Evolutionary conservation across 2,113 vertebrate genomes (phyloP), one percentile per base, ranked within the genome.

Genomic region (Lepisosteus oculatus): DNA sequence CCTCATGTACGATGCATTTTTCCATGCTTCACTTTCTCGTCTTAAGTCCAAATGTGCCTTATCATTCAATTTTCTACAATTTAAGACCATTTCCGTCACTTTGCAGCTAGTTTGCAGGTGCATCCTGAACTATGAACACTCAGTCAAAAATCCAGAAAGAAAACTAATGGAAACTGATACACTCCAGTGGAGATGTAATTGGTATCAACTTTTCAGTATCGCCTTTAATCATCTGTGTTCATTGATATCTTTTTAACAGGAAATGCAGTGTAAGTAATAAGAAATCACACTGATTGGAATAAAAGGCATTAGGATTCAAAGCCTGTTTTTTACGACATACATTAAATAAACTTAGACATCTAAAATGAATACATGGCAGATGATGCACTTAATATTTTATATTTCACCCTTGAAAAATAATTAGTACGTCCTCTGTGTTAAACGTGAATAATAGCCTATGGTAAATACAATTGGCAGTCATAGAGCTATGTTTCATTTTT

Each of bases 11-110:
- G 64, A 45, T 15, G 43, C 44, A 44, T 72, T 68, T 73, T 66
- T 63, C 42, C 45, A 62, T 43, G 57, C 72, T 72, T 65, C 63
- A 76, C 41, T 72, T 74, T 70, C 12, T 56, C 14, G 6, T 0
- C 15, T 72, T 76, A 61, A 55, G 61, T 70, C 80, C 66, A 76
- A 79, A 77, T 81, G 65, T 54, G 72, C 70, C 72, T 79, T 77
- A 76, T 83, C 79, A 74, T 76, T 85, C 67, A 77, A 78, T 85
- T 80, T 78, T 80, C 55, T 59, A 72, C 74, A 43, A 75, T 81
- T 84, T 77, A 43, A 57, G 67, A 57, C 67, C 67, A 72, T 74
- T 73, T 57, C 71, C 61, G 13, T 55, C 61, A 62, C 79, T 70
- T 63, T 44, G 3, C 55, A 55, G 69, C 47, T 74, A 42, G 70